These are phyloP conservation scores for Trachelipus rathkii DNA, from an alignment of 1,140 invertebrate species.

Conservation along the genomic window DNA sequence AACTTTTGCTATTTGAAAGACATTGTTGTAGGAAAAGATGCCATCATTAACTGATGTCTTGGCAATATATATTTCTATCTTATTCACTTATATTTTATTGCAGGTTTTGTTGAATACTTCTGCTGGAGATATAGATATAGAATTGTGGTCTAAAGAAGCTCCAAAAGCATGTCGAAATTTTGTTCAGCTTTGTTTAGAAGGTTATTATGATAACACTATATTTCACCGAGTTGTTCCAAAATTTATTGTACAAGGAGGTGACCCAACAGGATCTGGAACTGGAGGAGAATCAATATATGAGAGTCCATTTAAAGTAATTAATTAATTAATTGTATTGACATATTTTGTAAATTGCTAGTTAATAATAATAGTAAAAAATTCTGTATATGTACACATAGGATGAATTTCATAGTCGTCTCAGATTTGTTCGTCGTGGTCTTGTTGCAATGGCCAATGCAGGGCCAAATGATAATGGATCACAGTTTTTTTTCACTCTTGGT, in stretches of 20 bases:
- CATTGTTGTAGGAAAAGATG: too few species aligned
- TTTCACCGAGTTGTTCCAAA: constrained; percentile 87
- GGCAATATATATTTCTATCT: too few species aligned
- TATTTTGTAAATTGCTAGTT: not conserved
- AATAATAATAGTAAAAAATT: not conserved
- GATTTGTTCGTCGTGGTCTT: constrained; percentile 85
- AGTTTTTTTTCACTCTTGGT: constrained; percentile 95
- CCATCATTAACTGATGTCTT: too few species aligned
- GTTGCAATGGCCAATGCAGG: constrained; percentile 83
- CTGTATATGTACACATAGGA: constrained; percentile 31
- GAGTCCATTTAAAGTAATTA: constrained; percentile 77
- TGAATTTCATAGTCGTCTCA: constrained; percentile 88
- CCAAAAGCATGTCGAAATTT: constrained; percentile 96
- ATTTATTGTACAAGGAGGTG: constrained; percentile 94
- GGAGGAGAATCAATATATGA: constrained; percentile 92
- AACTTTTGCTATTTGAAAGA: too few species aligned
- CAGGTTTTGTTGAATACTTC: constrained; percentile 87
- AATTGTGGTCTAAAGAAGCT: constrained; percentile 94
- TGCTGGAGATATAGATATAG: constrained; percentile 94
- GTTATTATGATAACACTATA: constrained; percentile 88
- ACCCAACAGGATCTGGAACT: constrained; percentile 89
- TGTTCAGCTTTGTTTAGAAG: constrained; percentile 93
- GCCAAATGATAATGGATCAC: constrained; percentile 91
- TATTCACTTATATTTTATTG: too few species aligned
- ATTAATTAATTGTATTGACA: not conserved